Evolutionary conservation across 2,888 invertebrate species (phyloP), one percentile per base, ranked within the genome.

Genomic region (Dolomedes plantarius): DNA sequence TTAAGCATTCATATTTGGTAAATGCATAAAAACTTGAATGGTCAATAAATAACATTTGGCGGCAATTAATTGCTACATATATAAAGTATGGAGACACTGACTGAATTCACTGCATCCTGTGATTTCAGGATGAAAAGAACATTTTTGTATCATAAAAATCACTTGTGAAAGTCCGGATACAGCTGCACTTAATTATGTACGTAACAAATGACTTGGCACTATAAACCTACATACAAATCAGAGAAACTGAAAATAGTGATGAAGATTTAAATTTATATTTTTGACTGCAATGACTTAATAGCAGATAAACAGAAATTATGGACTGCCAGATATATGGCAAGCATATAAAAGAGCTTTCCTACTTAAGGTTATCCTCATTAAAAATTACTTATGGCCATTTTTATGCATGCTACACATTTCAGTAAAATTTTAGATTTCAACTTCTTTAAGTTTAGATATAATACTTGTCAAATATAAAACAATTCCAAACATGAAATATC

Each of bases 41-140:
- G 23, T 56, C 56, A 56, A 56, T 56, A 56, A 56, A 56, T 56
- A 56, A 56, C 56, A 56, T 56, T 56, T 56, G 56, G 56, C 56
- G 19, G 56, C 56, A 56, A 56, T 23, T 23, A 23, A 56, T 56
- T 56, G 56, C 56, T n/a, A 56, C 23, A 56, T 23, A 23, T 56
- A 19, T 16, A 56, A 56, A 56, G 11, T 56, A 56, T 56, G 56
- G 23, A 56, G 56, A 56, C 56, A 23, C 23, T 56, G 56, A 56
- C 56, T 56, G 23, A 56, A 56, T 56, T 56, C 23, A 23, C 5
- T 56, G 56, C 7, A 56, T 56, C 23, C 56, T 56, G 41, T 16
- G 56, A 23, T 2, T 11, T 46, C 16, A 11, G 46, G 46, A 46
- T 46, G 23, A 23, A 56, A 23, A 3, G 23, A 56, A 23, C 23